phyloP scores from a whole-genome alignment of 2,888 invertebrate species.

The Cryptophagus acutangulus region DNA sequence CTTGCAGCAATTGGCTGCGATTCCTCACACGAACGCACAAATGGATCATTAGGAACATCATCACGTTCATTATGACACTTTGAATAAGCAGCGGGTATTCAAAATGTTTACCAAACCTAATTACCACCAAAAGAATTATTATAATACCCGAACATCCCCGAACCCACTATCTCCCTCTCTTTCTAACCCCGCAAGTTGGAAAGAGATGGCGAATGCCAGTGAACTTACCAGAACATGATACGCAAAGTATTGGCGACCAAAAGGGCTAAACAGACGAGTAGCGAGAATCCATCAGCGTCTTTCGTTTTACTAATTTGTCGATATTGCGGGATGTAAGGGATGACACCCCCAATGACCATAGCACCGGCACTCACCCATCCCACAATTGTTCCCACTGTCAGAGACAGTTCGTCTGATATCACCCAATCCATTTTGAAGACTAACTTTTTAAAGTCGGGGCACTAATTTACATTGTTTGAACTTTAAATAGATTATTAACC shows the following conservation, averaged over 20 bases:
- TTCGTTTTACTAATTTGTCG: constrained; percentile 84
- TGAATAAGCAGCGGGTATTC: constrained; percentile 92
- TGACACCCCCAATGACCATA: constrained; percentile 92
- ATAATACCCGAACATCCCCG: not conserved
- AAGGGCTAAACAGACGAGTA: constrained; percentile 92
- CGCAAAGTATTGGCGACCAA: constrained; percentile 94
- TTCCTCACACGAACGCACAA: constrained; percentile 83
- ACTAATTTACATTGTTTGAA: constrained; percentile 20
- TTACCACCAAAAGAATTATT: constrained; percentile 18
- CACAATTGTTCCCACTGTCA: constrained; percentile 70
- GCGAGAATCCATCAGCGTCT: constrained; percentile 95
- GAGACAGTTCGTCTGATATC: constrained; percentile 67
- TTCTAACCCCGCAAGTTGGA: too few species aligned
- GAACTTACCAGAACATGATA: constrained; percentile 96
- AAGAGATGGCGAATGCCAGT: constrained; percentile 9
- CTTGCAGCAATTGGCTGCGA: constrained; percentile 71
- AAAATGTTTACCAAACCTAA: constrained; percentile 96
- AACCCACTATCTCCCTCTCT: too few species aligned
- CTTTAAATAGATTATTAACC: constrained; percentile 7
- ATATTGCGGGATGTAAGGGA: constrained; percentile 96
- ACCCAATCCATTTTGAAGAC: constrained; percentile 66
- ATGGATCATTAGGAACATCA: constrained; percentile 94
- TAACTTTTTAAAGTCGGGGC: too few species aligned
- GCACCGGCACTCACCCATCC: constrained; percentile 79
- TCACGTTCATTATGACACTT: constrained; percentile 94